Evolutionary conservation across 2,888 invertebrate species (phyloP).

Genomic region (Ormyrus pomaceus): DNA sequence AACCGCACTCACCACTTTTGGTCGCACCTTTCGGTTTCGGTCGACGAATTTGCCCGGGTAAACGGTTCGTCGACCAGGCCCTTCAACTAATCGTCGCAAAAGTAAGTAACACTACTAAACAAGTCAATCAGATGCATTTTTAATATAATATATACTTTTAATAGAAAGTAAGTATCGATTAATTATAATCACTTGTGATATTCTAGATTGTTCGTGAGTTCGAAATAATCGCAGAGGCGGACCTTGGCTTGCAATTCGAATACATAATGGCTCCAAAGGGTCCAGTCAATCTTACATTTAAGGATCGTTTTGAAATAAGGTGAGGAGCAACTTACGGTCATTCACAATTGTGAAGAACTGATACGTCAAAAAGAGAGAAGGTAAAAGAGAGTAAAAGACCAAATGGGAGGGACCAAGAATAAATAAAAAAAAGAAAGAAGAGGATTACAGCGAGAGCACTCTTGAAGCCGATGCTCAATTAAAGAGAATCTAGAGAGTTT

Average conservation of each 20-base stretch:
- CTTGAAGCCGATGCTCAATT: not conserved
- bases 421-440: not conserved
- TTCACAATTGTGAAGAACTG: conserved; percentile 41
- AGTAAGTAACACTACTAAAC: conserved; percentile 74
- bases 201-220: conserved; percentile 83
- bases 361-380: not conserved
- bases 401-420: not conserved
- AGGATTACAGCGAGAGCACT: not conserved
- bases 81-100: conserved; percentile 85
- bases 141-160: not conserved
- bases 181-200: not conserved
- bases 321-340: conserved; percentile 43
- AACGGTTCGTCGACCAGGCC: conserved; percentile 88
- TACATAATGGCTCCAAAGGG: conserved; percentile 88
- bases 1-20: conserved; percentile 79
- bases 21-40: conserved; percentile 90
- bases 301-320: conserved; percentile 67
- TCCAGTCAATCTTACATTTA: conserved; percentile 82
- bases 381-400: conserved; percentile 18
- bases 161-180: not conserved
- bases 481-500: not conserved
- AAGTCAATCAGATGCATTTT: not conserved
- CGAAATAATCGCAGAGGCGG: conserved; percentile 82
- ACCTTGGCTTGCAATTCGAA: conserved; percentile 87
- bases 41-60: conserved; percentile 89